phyloP scores from a whole-genome alignment of 2,797 vertebrate genomes.

The Rhynchonycteris naso region DNA sequence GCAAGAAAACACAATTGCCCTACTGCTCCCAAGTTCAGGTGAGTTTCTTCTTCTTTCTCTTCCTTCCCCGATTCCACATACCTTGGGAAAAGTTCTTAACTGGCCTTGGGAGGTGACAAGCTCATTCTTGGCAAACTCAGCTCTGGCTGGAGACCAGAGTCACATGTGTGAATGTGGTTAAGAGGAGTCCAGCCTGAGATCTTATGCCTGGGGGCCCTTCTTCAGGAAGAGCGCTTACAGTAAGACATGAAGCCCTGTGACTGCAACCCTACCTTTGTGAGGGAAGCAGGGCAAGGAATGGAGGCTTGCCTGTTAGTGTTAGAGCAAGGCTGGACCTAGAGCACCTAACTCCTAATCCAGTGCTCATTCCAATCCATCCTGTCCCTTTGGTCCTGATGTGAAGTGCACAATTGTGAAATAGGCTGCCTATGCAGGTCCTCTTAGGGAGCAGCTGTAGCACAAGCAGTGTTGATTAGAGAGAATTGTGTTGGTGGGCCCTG shows the following conservation, averaged over 20 bases:
- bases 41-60: background rate
- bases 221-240: background rate
- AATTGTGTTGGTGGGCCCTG: conserved; percentile 36
- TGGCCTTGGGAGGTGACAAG: background rate
- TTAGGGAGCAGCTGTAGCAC: background rate
- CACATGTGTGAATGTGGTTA: background rate
- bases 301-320: background rate
- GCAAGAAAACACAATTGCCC: background rate
- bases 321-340: background rate
- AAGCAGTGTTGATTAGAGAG: conserved; percentile 59
- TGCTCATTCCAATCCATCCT: conserved; percentile 64
- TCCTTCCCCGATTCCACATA: background rate
- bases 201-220: background rate
- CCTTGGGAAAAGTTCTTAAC: background rate
- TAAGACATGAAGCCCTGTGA: background rate
- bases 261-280: background rate
- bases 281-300: background rate
- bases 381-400: conserved; percentile 47
- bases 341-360: conserved; percentile 9
- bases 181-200: background rate
- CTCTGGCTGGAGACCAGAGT: background rate
- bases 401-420: conserved; percentile 75
- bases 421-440: conserved; percentile 60
- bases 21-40: background rate
- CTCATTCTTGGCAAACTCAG: background rate